These are phyloP conservation scores for Xylota sylvarum DNA, from an alignment of 2,888 invertebrate species.

Conservation along the genomic window DNA sequence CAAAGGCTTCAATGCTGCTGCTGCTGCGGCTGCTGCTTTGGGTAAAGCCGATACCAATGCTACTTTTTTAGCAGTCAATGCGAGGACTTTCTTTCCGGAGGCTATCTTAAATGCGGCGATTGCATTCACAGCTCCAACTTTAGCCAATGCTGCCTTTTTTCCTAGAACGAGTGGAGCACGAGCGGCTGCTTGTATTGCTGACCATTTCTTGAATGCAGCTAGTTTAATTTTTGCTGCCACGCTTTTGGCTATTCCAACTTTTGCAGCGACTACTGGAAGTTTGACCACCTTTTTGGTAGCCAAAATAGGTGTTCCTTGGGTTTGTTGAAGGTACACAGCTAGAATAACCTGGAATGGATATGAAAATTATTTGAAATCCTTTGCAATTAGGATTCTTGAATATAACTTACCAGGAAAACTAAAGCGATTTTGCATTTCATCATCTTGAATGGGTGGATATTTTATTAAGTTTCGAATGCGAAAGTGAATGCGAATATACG, in stretches of 20 bases:
- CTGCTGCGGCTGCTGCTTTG: constrained; percentile 30
- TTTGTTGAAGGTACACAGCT: constrained; percentile 33
- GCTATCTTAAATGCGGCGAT: constrained; percentile 45
- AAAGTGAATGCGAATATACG: constrained; percentile 11
- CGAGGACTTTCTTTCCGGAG: constrained; percentile 40
- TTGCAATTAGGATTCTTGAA: neutral
- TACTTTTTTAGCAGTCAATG: constrained; percentile 37
- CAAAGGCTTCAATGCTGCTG: neutral
- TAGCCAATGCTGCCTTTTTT: constrained; percentile 45
- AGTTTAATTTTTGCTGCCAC: constrained; percentile 58
- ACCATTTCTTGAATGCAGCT: constrained; percentile 53
- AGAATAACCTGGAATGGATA: constrained; percentile 36
- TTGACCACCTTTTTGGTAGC: constrained; percentile 27
- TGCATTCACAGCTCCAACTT: constrained; percentile 51
- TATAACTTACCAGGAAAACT: constrained; percentile 57
- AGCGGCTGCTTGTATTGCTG: constrained; percentile 18
- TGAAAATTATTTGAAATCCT: neutral
- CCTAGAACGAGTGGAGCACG: constrained; percentile 53
- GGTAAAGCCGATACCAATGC: constrained; percentile 27
- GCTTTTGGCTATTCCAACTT: constrained; percentile 46
- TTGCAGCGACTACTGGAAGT: constrained; percentile 17
- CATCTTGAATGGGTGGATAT: constrained; percentile 18
- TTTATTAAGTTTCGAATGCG: neutral
- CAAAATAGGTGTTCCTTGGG: constrained; percentile 26
- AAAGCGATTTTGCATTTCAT: constrained; percentile 59